Evolutionary conservation across 92 coral and sea anemone genomes (phyloP).

Genomic region (Actinostola sp.): DNA sequence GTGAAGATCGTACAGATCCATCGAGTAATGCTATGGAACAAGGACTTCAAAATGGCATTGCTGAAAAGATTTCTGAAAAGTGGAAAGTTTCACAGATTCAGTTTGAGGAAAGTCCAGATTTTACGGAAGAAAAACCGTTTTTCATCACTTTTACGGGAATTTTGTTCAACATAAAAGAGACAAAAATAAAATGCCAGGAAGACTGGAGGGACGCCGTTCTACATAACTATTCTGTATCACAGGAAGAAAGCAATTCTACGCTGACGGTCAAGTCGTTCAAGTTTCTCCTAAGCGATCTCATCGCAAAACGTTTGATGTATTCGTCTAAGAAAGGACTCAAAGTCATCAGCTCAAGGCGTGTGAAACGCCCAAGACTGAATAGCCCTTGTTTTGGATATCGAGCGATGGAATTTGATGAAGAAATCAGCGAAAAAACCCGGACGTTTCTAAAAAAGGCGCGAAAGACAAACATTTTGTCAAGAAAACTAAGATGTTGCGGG

Average conservation of each 20-base stretch:
- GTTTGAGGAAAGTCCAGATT: not conserved
- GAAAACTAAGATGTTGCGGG: no score
- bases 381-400: constrained; percentile 1
- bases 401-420: not conserved
- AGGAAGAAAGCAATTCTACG: constrained; percentile 10
- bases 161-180: constrained; percentile 13
- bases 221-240: constrained; percentile 11
- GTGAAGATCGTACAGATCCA: not conserved
- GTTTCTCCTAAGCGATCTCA: constrained; percentile 4
- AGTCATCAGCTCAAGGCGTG: constrained; percentile 10
- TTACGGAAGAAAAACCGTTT: not conserved
- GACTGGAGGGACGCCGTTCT: constrained; percentile 34
- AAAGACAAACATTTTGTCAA: not conserved
- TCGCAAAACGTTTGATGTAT: constrained; percentile 8
- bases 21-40: not conserved
- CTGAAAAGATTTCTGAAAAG: constrained; percentile 3
- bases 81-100: constrained; percentile 1
- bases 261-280: constrained; percentile 24
- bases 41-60: not conserved
- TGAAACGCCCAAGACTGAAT: not conserved
- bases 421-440: not conserved
- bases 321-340: not conserved
- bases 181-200: constrained; percentile 8
- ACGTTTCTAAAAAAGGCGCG: not conserved
- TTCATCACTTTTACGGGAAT: constrained; percentile 20